Evolutionary conservation across 2,888 invertebrate species (phyloP).

Genomic region (Sepioteuthis lessoniana): DNA sequence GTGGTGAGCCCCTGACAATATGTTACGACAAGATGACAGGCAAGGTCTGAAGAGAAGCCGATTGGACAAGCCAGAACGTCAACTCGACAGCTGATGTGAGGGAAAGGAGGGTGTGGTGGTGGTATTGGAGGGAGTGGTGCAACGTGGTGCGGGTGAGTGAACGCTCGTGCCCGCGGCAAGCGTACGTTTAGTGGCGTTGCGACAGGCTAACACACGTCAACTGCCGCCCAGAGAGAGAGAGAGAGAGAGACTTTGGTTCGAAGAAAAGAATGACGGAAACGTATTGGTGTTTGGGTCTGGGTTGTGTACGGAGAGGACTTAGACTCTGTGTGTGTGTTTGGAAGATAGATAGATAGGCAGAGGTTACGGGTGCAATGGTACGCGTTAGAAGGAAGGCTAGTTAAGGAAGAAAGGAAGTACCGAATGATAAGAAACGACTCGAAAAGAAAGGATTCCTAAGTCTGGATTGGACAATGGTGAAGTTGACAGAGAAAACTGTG

Average conservation of each 20-base stretch:
- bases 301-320: too few relatives aligned
- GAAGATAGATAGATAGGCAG: too few relatives aligned
- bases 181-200: constrained; percentile 33
- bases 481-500: too few relatives aligned
- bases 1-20: constrained; percentile 33
- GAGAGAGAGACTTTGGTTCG: neutral
- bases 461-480: too few relatives aligned
- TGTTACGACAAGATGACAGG: constrained; percentile 33
- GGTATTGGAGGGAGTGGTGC: neutral
- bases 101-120: neutral
- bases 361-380: too few relatives aligned
- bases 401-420: too few relatives aligned
- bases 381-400: too few relatives aligned
- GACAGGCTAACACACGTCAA: constrained; percentile 21
- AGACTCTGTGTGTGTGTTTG: too few relatives aligned
- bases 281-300: too few relatives aligned
- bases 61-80: constrained; percentile 23
- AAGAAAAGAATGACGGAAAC: too few relatives aligned
- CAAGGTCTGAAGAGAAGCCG: constrained; percentile 21
- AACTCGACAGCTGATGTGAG: neutral
- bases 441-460: too few relatives aligned
- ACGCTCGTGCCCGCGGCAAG: neutral
- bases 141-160: neutral
- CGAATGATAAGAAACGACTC: too few relatives aligned
- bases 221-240: neutral